phyloP scores from a whole-genome alignment of 2,888 invertebrate genomes.

The Phyllotreta striolata region DNA sequence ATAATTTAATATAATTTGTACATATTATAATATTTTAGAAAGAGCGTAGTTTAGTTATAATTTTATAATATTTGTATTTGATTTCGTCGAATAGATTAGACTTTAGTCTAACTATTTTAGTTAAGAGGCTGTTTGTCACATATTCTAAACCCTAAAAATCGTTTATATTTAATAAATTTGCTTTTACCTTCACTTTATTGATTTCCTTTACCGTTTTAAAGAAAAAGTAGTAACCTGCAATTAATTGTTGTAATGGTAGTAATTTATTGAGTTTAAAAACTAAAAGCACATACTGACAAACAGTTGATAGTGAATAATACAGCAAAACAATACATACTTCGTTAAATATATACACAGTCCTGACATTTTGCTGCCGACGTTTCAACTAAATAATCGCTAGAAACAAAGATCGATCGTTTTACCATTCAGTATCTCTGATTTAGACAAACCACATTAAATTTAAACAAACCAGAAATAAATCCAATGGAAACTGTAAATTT shows the following conservation, averaged over 20 bases:
- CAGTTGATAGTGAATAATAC: slow-evolving; percentile 49
- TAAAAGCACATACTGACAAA: slow-evolving; percentile 56
- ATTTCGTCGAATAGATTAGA: slow-evolving; percentile 29
- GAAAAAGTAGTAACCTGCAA: neutral
- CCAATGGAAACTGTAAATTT: too few relatives aligned
- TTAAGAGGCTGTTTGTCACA: slow-evolving; percentile 27
- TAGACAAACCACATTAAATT: too few relatives aligned
- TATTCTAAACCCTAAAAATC: slow-evolving; percentile 13
- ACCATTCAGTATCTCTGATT: neutral
- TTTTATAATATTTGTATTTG: slow-evolving; percentile 47
- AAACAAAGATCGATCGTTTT: slow-evolving; percentile 11
- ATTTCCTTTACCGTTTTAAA: neutral
- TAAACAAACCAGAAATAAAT: too few relatives aligned
- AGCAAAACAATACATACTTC: slow-evolving; percentile 49
- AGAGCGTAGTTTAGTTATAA: slow-evolving; percentile 39
- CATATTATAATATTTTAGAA: slow-evolving; percentile 36
- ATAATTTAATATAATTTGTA: slow-evolving; percentile 43
- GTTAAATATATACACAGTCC: slow-evolving; percentile 48
- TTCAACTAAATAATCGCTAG: slow-evolving; percentile 18
- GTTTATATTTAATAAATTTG: slow-evolving; percentile 26
- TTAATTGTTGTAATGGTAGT: slow-evolving; percentile 45
- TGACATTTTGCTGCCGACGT: slow-evolving; percentile 46
- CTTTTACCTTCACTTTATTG: slow-evolving; percentile 15
- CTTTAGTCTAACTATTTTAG: slow-evolving; percentile 10
- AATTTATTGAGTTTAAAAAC: slow-evolving; percentile 55